Conservation (phyloP, 2,113 vertebrate species). For the Turnix velox region DNA sequence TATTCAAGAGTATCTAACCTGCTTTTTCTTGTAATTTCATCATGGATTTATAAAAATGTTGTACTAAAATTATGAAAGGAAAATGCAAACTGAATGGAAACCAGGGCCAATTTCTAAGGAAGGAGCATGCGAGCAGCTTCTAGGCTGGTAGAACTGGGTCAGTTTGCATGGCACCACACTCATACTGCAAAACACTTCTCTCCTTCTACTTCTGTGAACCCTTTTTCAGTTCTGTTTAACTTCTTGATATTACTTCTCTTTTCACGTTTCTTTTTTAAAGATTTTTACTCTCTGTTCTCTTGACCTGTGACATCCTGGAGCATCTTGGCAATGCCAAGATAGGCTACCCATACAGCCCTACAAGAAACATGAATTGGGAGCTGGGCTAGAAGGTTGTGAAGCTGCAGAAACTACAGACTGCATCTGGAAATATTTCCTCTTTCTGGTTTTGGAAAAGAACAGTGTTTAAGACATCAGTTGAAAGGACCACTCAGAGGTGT, state of each 20-base stretch:
- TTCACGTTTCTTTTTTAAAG: background rate
- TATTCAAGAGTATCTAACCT: background rate
- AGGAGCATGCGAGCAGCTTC: background rate
- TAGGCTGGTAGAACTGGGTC: background rate
- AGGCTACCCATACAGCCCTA: accelerated
- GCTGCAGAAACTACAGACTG: background rate
- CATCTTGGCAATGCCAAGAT: background rate
- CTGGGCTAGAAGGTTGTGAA: background rate
- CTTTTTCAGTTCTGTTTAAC: background rate
- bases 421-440: background rate
- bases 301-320: background rate
- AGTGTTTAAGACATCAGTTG: background rate
- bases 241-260: background rate
- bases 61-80: background rate
- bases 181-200: background rate
- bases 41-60: background rate
- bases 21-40: background rate
- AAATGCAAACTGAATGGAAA: background rate
- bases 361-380: background rate
- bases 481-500: background rate
- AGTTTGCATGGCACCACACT: background rate
- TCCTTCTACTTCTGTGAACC: background rate
- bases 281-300: background rate
- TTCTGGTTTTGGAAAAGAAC: background rate
- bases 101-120: background rate